phyloP scores from a whole-genome alignment of 2,113 vertebrate genomes.

The Rhinopomastus cyanomelas region DNA sequence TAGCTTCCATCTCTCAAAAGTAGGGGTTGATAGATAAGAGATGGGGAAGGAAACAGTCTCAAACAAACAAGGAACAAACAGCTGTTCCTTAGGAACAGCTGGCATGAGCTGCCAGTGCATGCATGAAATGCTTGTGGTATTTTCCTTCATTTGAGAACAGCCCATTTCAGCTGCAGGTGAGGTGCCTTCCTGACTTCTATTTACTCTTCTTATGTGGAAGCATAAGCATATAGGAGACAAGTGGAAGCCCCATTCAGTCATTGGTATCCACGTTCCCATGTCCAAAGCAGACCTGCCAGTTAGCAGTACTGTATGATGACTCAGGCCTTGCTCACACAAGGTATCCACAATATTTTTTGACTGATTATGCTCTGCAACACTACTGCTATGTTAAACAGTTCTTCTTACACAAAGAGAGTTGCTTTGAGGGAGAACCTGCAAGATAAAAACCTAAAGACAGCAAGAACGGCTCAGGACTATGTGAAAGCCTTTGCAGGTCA shows the following conservation, averaged over 20 bases:
- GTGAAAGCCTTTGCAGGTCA: not conserved
- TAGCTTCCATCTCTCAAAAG: slow-evolving; percentile 16
- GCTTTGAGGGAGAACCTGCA: not conserved
- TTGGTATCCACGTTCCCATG: not conserved
- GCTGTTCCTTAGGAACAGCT: not conserved
- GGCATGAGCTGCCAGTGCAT: not conserved
- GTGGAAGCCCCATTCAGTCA: not conserved
- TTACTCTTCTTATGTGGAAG: not conserved
- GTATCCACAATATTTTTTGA: not conserved
- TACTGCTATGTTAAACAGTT: not conserved
- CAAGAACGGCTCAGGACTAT: not conserved
- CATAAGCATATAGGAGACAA: not conserved
- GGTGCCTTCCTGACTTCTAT: not conserved
- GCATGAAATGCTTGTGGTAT: not conserved
- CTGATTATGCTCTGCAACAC: not conserved
- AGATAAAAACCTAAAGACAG: not conserved
- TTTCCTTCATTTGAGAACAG: not conserved
- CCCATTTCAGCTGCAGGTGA: not conserved
- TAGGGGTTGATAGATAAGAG: slow-evolving; percentile 36
- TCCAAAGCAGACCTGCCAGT: not conserved
- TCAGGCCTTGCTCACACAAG: not conserved
- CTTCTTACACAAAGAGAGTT: not conserved
- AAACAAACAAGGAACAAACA: not conserved
- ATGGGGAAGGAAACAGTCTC: slow-evolving; percentile 24
- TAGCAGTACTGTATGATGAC: not conserved